Base-by-base conservation (phyloP, 1,140 invertebrate genomes). In the Neuroterus valhalla region DNA sequence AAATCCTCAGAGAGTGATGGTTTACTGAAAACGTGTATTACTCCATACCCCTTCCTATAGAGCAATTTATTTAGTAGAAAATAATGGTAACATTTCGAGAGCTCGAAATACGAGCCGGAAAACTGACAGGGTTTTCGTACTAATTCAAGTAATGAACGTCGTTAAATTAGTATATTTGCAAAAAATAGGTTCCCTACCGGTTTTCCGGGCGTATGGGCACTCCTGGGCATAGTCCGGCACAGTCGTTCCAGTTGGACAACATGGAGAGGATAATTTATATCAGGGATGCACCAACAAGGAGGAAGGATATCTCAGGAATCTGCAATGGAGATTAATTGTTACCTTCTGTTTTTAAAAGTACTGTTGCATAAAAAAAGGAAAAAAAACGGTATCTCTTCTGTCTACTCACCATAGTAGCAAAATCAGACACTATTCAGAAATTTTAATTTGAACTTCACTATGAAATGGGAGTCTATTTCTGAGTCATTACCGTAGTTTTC, bases 61-160 rank as follows among this genome's bases (percentile, higher is more conserved):
- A 38, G 10, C 12, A 62, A 62, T 62, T 26, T 31, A 38, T 62
- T 62, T 62, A 62, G 26, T 62, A 50, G 21, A 26, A 31, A 62
- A 62, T 62, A 62, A 62, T 62, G 55, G 23, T 62, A 62, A 31
- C 26, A 23, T 62, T 62, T 15, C 2, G 55, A 2, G 55, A 62
- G 23, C 31, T 15, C n/a, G 14, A 1, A 62, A 31, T 38, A 62
- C 55, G 14, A 17, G 5, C 26, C 23, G 23, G 26, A 23, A 23
- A 62, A 15, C 52, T 38, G 55, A 62, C 55, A 62, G 23, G 15
- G 26, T n/a, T 15, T 62, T 15, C 19, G 52, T 4, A 62, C 55
- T 62, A 62, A 62, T 62, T 62, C 55, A 62, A 62, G 55, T 62
- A 62, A 62, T 62, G 55, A 62, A 62, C 23, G 31, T 62, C 55